These are phyloP conservation scores for Menidia menidia DNA, from an alignment of 2,797 vertebrate species.

Conservation along the genomic window DNA sequence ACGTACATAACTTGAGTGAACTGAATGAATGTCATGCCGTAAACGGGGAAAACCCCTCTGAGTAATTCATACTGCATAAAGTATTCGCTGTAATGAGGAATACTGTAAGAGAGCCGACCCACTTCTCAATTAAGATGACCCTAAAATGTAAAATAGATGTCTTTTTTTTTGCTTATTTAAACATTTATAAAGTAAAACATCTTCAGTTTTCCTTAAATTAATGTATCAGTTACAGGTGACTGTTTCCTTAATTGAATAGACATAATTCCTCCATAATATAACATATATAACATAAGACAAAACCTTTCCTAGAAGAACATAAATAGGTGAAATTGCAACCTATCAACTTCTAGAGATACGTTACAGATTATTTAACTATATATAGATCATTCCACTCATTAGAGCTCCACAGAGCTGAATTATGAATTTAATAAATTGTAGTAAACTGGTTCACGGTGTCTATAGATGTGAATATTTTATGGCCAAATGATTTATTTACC, in stretches of 20 bases:
- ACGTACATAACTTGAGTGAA: constrained; percentile 18
- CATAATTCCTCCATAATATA: neutral
- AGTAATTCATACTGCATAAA: constrained; percentile 44
- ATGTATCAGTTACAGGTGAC: too few relatives aligned
- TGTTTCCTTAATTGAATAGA: neutral
- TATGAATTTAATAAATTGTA: constrained; percentile 54
- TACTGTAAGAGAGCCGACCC: constrained; percentile 48
- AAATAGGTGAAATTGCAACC: neutral
- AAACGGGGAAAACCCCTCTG: constrained; percentile 41
- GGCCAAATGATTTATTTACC: constrained; percentile 72
- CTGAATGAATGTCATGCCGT: constrained; percentile 43
- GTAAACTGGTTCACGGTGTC: constrained; percentile 64
- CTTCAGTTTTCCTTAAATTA: neutral
- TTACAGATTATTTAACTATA: neutral
- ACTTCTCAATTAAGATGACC: constrained; percentile 56
- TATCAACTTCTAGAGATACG: neutral
- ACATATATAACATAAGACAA: neutral
- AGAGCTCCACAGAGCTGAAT: constrained; percentile 20
- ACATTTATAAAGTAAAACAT: neutral
- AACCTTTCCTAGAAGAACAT: neutral
- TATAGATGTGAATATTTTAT: constrained; percentile 72
- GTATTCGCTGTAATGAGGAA: constrained; percentile 46
- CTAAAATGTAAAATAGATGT: constrained; percentile 40
- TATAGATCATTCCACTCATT: neutral
- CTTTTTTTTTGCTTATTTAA: neutral